Base-by-base conservation (phyloP, 2,888 invertebrate genomes). In the Pedicia rivosa region DNA sequence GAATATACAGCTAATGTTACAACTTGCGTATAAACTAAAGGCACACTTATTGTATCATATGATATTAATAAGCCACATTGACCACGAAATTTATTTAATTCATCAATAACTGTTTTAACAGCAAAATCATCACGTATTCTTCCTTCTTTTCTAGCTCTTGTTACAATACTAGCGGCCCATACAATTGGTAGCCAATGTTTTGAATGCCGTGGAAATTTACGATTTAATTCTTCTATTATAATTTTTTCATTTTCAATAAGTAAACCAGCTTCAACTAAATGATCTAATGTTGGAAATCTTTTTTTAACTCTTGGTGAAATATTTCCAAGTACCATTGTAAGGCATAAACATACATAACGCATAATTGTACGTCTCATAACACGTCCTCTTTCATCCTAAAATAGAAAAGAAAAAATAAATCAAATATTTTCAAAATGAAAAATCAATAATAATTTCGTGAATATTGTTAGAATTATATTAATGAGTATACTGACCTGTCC, bases 1-100 rank as follows among this genome's bases (percentile, higher is more conserved):
- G 84, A 83, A 57, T 92, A 91, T 10, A 90, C 88, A 9, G 88
- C 86, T 54, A 92, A 67, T 1, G 92, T 92, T 12, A 91, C 91
- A 48, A 91, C 86, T 63, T 84, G 84, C 20, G 84, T 84, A 56
- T 84, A 84, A 10, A 84, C 83, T 42, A 84, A 65, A 15, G 84
- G 84, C 32, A 84, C 72, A 50, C 59, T 60, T 45, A 84, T 82
- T 28, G 76, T 79, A 55, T 83, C 83, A 49, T 79, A 83, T 46
- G 76, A 77, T 39, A 82, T 69, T 27, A 83, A 61, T 28, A 79
- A 58, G 17, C 82, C 82, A 44, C 81, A 82, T 53, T 80, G 74
- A 12, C 78, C 80, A 47, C 87, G 66, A 52, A 86, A 87, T 51
- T 79, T 80, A 55, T 87, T 87, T 38, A 88, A 60, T 60, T 87